phyloP scores from a whole-genome alignment of 2,888 invertebrate genomes.

The Celastrina argiolus region DNA sequence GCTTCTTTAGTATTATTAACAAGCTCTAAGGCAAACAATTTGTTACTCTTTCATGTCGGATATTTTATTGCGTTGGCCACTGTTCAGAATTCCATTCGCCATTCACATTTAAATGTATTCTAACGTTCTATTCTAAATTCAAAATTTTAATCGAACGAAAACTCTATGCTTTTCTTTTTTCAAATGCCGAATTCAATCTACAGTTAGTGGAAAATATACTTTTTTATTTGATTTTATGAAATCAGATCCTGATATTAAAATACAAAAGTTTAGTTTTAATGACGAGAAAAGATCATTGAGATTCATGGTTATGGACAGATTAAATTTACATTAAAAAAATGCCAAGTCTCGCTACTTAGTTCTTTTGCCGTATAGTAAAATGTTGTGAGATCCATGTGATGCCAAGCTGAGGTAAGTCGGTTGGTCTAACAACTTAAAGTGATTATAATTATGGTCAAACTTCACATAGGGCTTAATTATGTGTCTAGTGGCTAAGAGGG shows the following conservation, averaged over 20 bases:
- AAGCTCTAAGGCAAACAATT: conserved; percentile 37
- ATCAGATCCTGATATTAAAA: no score
- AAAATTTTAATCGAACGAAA: background rate
- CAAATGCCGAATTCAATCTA: background rate
- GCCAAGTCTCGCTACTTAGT: no score
- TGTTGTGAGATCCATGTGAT: no score
- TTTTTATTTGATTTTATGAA: background rate
- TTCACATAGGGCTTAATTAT: no score
- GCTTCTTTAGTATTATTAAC: conserved; percentile 52
- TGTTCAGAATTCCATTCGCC: conserved; percentile 17
- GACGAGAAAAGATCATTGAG: no score
- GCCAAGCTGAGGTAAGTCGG: no score
- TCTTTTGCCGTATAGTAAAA: no score
- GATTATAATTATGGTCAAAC: no score
- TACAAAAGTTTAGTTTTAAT: background rate
- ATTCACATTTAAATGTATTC: conserved; percentile 24
- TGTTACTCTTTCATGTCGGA: conserved; percentile 34
- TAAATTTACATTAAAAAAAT: no score
- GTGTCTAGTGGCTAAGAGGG: no score
- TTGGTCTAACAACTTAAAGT: no score
- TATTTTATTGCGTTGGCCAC: conserved; percentile 24
- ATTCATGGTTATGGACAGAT: no score
- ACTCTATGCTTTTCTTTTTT: conserved; percentile 2
- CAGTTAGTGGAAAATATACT: background rate
- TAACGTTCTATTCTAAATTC: background rate